Evolutionary conservation across 1,140 invertebrate species (phyloP).

Genomic region (Parasteatoda tepidariorum): DNA sequence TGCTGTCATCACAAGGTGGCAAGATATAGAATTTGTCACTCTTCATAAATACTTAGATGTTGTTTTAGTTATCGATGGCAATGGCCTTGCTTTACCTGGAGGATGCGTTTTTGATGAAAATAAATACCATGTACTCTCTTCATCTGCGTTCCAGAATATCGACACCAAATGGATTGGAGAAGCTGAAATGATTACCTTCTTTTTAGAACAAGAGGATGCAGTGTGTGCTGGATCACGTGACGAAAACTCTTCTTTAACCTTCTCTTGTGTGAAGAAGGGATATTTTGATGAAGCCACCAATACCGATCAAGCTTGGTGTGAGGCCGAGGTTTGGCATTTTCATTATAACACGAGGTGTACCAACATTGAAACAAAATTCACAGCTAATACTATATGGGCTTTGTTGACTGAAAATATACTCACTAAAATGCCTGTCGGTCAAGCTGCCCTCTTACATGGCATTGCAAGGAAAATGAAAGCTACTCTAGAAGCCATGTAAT

Average conservation of each 20-base stretch:
- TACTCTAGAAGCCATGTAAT: neutral
- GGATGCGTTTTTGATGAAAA: neutral
- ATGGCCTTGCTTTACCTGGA: neutral
- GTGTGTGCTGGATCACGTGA: slow-evolving; percentile 73
- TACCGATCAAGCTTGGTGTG: slow-evolving; percentile 13
- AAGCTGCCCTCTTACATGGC: neutral
- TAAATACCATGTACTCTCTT: neutral
- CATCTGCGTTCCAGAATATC: neutral
- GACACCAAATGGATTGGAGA: neutral
- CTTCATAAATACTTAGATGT: slow-evolving; percentile 2
- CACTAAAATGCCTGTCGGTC: neutral
- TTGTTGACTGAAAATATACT: neutral
- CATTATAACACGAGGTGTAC: neutral
- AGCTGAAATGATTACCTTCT: slow-evolving; percentile 5
- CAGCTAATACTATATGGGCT: neutral
- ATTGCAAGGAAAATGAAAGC: neutral
- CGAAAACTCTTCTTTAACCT: slow-evolving; percentile 74
- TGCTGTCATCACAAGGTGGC: slow-evolving; percentile 67
- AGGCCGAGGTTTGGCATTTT: slow-evolving; percentile 17
- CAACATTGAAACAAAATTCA: neutral
- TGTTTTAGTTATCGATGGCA: neutral
- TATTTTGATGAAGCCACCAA: slow-evolving; percentile 22
- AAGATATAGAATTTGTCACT: neutral
- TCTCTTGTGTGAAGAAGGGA: slow-evolving; percentile 62
- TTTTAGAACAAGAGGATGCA: neutral